These are phyloP conservation scores for Luscinia luscinia DNA, from an alignment of 2,797 vertebrate species.

Conservation along the genomic window DNA sequence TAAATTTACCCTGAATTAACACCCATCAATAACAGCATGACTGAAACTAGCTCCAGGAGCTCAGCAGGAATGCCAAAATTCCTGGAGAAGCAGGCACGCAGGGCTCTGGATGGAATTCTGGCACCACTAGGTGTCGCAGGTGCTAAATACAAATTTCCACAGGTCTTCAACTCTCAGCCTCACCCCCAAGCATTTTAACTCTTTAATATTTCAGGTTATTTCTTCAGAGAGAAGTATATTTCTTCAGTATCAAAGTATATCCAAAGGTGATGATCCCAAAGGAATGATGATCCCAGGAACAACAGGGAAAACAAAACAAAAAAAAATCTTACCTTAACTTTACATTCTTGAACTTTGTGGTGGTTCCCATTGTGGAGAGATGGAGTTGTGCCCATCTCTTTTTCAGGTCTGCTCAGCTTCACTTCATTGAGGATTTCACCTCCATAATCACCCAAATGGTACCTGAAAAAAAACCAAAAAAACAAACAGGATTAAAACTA, in stretches of 20 bases:
- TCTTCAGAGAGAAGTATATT: not conserved
- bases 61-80: not conserved
- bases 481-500: not conserved
- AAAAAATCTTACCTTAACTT: constrained; percentile 84
- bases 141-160: constrained; percentile 46
- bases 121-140: constrained; percentile 66
- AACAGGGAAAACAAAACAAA: not conserved
- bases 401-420: constrained; percentile 86
- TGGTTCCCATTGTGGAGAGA: constrained; percentile 85
- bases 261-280: accelerated
- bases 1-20: not conserved
- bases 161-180: not conserved
- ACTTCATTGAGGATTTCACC: constrained; percentile 91
- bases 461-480: constrained; percentile 72
- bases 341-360: constrained; percentile 87
- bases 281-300: not conserved
- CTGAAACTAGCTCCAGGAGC: not conserved
- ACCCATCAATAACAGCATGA: not conserved
- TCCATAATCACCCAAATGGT: constrained; percentile 90
- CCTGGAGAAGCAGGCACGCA: not conserved
- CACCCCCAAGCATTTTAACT: not conserved
- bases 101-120: not conserved
- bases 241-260: not conserved
- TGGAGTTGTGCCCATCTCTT: constrained; percentile 80
- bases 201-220: not conserved